Evolutionary conservation across 2,797 vertebrate genomes (phyloP).

Genomic region (Melanotaenia nigrans): DNA sequence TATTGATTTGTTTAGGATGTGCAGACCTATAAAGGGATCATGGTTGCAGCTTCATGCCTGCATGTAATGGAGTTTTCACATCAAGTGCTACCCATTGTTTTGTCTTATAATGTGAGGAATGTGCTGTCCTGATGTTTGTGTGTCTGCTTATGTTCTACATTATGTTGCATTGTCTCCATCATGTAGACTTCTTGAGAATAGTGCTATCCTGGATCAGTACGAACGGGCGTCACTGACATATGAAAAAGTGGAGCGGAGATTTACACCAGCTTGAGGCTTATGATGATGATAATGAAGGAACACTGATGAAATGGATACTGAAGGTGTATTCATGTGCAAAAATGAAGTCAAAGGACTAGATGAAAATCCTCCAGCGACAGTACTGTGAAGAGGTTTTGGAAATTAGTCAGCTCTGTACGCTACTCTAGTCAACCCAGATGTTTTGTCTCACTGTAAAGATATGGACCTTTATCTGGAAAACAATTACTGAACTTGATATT

Average conservation of each 20-base stretch:
- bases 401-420: slow-evolving; percentile 36
- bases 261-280: slow-evolving; percentile 88
- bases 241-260: slow-evolving; percentile 87
- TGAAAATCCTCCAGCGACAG: slow-evolving; percentile 43
- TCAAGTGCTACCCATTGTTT: slow-evolving; percentile 58
- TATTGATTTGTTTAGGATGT: not conserved
- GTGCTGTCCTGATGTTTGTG: slow-evolving; percentile 69
- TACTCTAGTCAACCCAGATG: slow-evolving; percentile 40
- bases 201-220: slow-evolving; percentile 89
- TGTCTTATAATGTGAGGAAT: slow-evolving; percentile 66
- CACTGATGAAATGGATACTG: slow-evolving; percentile 73
- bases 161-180: slow-evolving; percentile 92
- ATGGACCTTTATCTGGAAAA: slow-evolving; percentile 73
- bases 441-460: slow-evolving; percentile 55
- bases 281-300: slow-evolving; percentile 81
- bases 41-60: slow-evolving; percentile 39
- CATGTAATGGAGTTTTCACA: slow-evolving; percentile 53
- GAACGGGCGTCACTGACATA: slow-evolving; percentile 89
- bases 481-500: slow-evolving; percentile 72
- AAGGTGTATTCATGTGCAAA: slow-evolving; percentile 78
- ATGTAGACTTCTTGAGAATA: slow-evolving; percentile 96
- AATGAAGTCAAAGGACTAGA: slow-evolving; percentile 82
- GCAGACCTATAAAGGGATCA: not conserved
- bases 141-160: slow-evolving; percentile 82
- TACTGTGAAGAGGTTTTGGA: slow-evolving; percentile 40